Percentiles rank a stretch among this genome's conserved stretches.
These are phyloP conservation scores for Druceiella hillmani DNA, from an alignment of 2,888 invertebrate species.

Conservation along the genomic window DNA sequence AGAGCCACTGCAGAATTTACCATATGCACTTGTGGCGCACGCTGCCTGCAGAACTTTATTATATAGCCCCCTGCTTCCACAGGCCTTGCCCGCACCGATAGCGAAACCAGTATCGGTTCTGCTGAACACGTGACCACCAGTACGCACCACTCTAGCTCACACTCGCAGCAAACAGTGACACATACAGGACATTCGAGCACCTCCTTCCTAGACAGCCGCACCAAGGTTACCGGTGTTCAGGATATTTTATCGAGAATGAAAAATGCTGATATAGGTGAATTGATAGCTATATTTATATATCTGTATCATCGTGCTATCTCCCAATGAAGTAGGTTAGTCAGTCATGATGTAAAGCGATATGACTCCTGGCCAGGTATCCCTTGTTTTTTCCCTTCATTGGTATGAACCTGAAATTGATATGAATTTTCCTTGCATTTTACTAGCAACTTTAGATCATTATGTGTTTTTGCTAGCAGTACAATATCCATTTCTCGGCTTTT, in stretches of 20 bases:
- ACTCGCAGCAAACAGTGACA: neutral
- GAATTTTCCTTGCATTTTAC: too few relatives aligned
- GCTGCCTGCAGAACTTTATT: neutral
- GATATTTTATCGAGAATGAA: constrained; percentile 75
- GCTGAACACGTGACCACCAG: constrained; percentile 11
- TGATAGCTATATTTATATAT: too few relatives aligned
- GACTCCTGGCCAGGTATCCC: too few relatives aligned
- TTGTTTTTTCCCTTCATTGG: too few relatives aligned
- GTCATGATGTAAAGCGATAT: too few relatives aligned
- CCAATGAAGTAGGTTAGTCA: too few relatives aligned
- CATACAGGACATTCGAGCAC: constrained; percentile 32
- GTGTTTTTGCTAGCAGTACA: too few relatives aligned
- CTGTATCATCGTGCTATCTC: too few relatives aligned
- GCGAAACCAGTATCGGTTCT: constrained; percentile 41
- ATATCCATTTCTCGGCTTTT: too few relatives aligned
- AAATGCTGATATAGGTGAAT: constrained; percentile 63
- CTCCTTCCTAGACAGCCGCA: constrained; percentile 67
- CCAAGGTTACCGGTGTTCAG: constrained; percentile 66
- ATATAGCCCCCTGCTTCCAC: constrained; percentile 1
- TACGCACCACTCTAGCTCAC: neutral
- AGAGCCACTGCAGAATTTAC: too few relatives aligned
- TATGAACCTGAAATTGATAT: neutral
- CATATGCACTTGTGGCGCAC: neutral
- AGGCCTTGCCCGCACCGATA: constrained; percentile 39
- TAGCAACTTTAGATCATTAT: too few relatives aligned